These are phyloP conservation scores for Gymnorhina tibicen DNA, from an alignment of 2,113 vertebrate species.

Conservation along the genomic window DNA sequence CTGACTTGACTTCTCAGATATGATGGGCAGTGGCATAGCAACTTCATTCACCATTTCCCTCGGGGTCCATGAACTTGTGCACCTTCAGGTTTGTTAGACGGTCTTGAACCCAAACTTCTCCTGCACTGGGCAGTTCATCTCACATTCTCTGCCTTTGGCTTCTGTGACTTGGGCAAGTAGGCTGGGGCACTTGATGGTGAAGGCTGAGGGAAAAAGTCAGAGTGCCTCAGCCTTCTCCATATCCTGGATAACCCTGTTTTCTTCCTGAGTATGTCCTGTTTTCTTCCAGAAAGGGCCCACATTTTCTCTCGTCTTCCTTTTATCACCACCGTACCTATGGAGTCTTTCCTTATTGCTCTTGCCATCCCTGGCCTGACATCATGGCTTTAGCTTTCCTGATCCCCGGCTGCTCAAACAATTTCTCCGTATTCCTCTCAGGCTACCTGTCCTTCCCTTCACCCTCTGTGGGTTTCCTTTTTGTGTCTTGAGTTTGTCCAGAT, in stretches of 20 bases:
- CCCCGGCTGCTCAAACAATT: neutral
- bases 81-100: neutral
- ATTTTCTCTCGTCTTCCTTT: neutral
- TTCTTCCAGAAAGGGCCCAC: neutral
- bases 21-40: neutral
- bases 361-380: neutral
- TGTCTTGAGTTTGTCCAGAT: neutral
- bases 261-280: too few species aligned
- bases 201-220: neutral
- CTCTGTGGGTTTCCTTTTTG: neutral
- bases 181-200: neutral
- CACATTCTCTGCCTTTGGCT: neutral
- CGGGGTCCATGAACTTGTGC: too few species aligned
- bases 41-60: neutral
- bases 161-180: neutral
- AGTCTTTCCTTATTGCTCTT: neutral
- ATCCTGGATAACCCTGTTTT: neutral
- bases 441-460: neutral
- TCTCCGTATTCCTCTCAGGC: neutral
- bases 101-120: neutral
- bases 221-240: neutral
- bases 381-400: neutral
- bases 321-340: neutral
- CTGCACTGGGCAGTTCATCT: neutral
- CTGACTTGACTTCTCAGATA: neutral